Conservation (phyloP, 2,888 invertebrate genomes). For the Hydriomena furcata region DNA sequence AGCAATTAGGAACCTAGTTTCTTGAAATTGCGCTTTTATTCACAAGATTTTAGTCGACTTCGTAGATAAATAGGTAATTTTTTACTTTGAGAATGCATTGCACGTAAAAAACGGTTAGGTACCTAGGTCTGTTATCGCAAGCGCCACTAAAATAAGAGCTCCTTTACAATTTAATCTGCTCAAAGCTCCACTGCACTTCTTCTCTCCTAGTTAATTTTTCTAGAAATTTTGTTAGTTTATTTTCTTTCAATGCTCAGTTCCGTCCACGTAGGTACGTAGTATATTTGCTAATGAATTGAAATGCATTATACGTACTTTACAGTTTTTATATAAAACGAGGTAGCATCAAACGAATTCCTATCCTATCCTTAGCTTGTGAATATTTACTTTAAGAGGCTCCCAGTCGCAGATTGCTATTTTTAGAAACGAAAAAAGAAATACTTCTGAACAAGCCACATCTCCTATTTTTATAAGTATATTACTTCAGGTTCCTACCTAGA, state of each 20-base stretch:
- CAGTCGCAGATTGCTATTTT: too few species aligned
- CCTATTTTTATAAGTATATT: too few species aligned
- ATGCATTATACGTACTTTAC: slow-evolving; percentile 16
- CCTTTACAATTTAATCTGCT: slow-evolving; percentile 66
- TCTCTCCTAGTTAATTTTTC: slow-evolving; percentile 54
- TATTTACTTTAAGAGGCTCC: too few species aligned
- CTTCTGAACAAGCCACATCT: too few species aligned
- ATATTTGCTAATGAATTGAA: slow-evolving; percentile 21
- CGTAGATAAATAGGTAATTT: too few species aligned
- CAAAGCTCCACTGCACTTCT: slow-evolving; percentile 51
- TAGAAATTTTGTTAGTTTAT: slow-evolving; percentile 37
- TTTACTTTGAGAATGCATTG: neutral
- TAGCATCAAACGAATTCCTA: slow-evolving; percentile 7
- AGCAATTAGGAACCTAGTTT: too few species aligned
- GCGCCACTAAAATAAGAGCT: slow-evolving; percentile 57
- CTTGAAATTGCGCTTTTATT: too few species aligned
- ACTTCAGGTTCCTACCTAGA: too few species aligned
- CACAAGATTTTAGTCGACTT: too few species aligned
- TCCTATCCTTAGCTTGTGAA: too few species aligned
- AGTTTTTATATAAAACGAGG: slow-evolving; percentile 12
- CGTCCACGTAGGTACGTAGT: slow-evolving; percentile 13
- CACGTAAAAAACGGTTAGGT: slow-evolving; percentile 13
- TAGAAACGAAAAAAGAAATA: too few species aligned
- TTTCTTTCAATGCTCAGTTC: slow-evolving; percentile 29
- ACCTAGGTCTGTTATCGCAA: slow-evolving; percentile 48